Conservation (phyloP, 2,113 vertebrate genomes). For the Alethe castanea region DNA sequence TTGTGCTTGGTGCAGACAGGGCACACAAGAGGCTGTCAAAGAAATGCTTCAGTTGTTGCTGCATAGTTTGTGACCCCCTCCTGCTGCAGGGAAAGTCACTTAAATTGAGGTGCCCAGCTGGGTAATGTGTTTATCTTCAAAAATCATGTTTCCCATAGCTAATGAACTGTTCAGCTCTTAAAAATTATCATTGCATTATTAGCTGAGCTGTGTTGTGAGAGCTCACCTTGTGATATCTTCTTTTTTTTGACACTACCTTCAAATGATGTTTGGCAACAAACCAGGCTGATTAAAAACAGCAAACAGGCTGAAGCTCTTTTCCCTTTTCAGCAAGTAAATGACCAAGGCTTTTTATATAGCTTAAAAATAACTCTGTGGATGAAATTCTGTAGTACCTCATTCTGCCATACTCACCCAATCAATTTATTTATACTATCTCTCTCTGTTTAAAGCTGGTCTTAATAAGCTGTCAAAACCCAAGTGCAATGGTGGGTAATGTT, state of each 20-base stretch:
- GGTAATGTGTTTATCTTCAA: neutral
- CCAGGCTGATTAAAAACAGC: neutral
- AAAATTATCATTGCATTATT: neutral
- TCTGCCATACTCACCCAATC: neutral
- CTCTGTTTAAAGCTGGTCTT: neutral
- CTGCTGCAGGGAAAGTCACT: neutral
- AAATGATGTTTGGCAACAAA: neutral
- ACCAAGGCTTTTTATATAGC: neutral
- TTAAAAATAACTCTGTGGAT: neutral
- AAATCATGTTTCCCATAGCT: neutral
- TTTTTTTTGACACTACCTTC: neutral
- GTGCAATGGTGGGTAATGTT: neutral
- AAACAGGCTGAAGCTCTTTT: neutral
- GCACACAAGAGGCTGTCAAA: rapidly evolving
- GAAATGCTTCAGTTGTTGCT: neutral
- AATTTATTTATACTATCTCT: neutral
- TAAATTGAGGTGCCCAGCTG: neutral
- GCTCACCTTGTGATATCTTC: neutral
- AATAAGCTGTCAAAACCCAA: neutral
- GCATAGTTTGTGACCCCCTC: neutral
- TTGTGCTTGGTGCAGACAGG: neutral
- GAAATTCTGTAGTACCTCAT: neutral
- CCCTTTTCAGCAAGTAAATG: neutral
- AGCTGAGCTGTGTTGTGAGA: neutral
- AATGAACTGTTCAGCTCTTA: neutral